Base-by-base conservation (phyloP, 1,140 invertebrate genomes). In the Drusus annulatus region DNA sequence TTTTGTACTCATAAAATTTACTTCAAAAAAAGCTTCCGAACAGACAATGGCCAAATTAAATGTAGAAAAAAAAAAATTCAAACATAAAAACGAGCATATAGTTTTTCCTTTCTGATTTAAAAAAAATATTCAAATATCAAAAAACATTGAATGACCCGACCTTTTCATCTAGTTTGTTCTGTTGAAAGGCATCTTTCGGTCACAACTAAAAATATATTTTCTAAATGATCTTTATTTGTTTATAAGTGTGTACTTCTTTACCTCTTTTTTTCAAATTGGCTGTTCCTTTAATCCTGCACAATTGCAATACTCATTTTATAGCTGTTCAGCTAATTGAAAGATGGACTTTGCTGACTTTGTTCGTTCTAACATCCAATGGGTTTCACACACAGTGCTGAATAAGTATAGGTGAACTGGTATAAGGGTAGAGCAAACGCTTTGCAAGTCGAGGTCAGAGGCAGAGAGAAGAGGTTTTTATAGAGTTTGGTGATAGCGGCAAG, bases 151-250 rank as follows among this genome's bases (percentile, higher is more conserved):
- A 56, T 56, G n/a, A 56, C 19, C 54, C 4, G 6, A 7, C n/a
- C n/a, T n/a, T n/a, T n/a, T 17, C n/a, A 17, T 31, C 17, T 45
- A 56, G 17, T 36, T 19, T 1, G 7, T 17, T 45, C 21, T 45
- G 1, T 50, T 62, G 54, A 75, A 80, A 77, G 75, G 75, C 77
- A 79, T 82, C 78, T 71, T 78, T 82, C 63, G 71, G 73, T 77
- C 50, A 51, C 50, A 75, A 50, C 60, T 45, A 62, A n/a, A n/a
- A 54, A 58, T 60, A 65, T 62, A 58, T 60, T 65, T 65, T 25
- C 8, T 77, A 65, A 65, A 65, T 77, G 60, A 60, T 28, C 21
- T 51, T 50, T 77, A 50, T 21, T 45, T 76, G 23, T 58, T 15
- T 73, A 73, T 52, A 73, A 52, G 8, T 73, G 15, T 54, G 17